Conservation (phyloP, 2,113 vertebrate species). For the Pteropus alecto region DNA sequence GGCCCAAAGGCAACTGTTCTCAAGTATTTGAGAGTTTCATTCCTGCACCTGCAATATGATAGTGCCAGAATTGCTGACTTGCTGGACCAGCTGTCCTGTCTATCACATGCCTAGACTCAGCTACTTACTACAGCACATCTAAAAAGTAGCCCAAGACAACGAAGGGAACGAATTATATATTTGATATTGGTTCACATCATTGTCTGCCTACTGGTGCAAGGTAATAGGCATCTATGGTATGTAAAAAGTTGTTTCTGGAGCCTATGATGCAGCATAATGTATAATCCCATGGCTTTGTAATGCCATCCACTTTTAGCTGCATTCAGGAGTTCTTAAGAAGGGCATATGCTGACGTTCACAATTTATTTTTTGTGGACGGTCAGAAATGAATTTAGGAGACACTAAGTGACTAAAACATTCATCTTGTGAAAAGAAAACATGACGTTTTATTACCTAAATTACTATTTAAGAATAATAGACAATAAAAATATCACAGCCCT, state of each 20-base stretch:
- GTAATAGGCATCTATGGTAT: neutral
- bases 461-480: neutral
- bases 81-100: constrained; percentile 34
- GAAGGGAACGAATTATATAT: neutral
- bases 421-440: neutral
- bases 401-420: neutral
- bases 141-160: neutral
- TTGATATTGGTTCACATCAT: neutral
- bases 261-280: neutral
- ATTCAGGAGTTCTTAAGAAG: neutral
- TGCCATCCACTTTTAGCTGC: neutral
- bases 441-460: neutral
- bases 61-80: neutral
- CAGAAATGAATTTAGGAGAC: neutral
- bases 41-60: constrained; percentile 38
- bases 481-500: neutral
- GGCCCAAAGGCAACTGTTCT: constrained; percentile 62
- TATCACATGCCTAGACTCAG: neutral
- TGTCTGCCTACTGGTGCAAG: neutral
- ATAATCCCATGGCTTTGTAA: neutral
- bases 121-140: neutral
- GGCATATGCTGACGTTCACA: neutral
- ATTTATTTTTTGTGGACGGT: neutral
- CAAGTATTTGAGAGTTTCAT: constrained; percentile 25
- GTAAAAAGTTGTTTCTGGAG: neutral